Evolutionary conservation across 2,113 vertebrate species (phyloP).

Genomic region (Brachypodius melanocephalos): DNA sequence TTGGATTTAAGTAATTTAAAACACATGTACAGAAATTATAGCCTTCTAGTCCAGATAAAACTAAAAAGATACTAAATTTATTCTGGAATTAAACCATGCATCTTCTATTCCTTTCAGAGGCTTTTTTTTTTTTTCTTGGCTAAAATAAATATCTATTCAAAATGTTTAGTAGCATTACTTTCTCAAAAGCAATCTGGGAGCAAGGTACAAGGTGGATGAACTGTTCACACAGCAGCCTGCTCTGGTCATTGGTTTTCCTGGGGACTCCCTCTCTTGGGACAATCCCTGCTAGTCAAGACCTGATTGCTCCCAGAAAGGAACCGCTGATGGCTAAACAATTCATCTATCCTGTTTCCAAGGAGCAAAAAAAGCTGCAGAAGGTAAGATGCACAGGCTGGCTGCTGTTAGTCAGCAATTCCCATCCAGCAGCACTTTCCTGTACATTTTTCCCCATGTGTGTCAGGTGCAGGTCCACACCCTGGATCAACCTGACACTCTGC

Average conservation of each 20-base stretch:
- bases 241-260: not conserved
- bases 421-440: not conserved
- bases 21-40: not conserved
- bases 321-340: not conserved
- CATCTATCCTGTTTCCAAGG: not conserved
- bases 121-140: not conserved
- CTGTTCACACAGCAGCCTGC: not conserved
- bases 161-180: not conserved
- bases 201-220: not conserved
- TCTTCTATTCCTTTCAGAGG: not conserved
- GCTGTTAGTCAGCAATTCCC: not conserved
- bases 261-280: not conserved
- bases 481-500: not conserved
- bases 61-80: not conserved
- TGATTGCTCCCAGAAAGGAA: not conserved
- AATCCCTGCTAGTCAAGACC: not conserved
- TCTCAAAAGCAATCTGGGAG: not conserved
- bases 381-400: not conserved
- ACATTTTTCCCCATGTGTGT: rapidly evolving
- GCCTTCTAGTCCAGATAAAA: not conserved
- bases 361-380: not conserved
- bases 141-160: not conserved
- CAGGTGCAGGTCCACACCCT: not conserved
- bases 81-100: not conserved
- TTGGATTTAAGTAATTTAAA: not conserved